Conservation (phyloP, 2,113 vertebrate species). For the Callorhinus ursinus region DNA sequence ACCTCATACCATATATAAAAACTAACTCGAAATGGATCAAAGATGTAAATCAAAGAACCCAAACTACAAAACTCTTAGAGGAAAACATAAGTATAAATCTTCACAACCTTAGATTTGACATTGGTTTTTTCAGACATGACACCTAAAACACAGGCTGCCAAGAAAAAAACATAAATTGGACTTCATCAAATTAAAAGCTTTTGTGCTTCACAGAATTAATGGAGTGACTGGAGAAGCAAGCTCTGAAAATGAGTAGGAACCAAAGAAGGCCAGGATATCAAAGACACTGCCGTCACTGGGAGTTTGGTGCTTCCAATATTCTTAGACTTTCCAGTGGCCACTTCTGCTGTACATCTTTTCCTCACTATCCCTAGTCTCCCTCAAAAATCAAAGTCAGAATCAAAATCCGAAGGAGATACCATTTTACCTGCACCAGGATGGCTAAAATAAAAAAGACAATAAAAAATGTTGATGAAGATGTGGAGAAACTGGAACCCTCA, state of each 20-base stretch:
- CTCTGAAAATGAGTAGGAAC: neutral
- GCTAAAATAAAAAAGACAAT: neutral
- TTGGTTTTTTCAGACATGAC: neutral
- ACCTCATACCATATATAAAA: neutral
- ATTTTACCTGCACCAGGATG: neutral
- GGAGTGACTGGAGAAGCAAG: neutral
- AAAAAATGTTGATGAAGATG: neutral
- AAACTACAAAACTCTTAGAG: neutral
- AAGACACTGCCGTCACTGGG: fast-evolving
- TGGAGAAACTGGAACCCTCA: neutral
- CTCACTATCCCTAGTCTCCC: neutral
- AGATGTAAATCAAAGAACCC: neutral
- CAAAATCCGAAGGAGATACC: neutral
- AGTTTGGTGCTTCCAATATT: neutral
- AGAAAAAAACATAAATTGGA: neutral
- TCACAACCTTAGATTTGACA: neutral
- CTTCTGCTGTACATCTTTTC: neutral
- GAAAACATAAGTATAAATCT: neutral
- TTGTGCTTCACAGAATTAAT: neutral
- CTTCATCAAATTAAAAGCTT: neutral
- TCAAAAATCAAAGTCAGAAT: neutral
- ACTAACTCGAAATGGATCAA: neutral
- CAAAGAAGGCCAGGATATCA: neutral
- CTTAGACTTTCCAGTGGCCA: neutral
- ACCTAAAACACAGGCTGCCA: neutral